phyloP scores from a whole-genome alignment of 1,140 invertebrate genomes.

The Rhizoglyphus robini region DNA sequence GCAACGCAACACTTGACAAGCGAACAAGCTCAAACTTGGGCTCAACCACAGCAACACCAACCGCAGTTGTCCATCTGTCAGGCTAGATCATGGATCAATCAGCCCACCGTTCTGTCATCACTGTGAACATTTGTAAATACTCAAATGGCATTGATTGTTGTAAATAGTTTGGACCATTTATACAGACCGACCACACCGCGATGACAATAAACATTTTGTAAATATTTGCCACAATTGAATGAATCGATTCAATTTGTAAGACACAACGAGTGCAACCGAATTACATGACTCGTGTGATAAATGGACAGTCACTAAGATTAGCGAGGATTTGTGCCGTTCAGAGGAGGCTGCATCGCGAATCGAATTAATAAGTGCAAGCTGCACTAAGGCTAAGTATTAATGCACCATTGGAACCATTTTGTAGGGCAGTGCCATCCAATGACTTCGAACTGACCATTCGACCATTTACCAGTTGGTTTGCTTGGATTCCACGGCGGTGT shows the following conservation, averaged over 20 bases:
- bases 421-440: neutral
- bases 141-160: neutral
- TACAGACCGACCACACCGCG: neutral
- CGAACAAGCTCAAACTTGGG: too few species aligned
- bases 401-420: neutral
- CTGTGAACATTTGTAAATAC: neutral
- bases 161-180: too few species aligned
- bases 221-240: neutral
- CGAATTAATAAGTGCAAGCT: neutral
- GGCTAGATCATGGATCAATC: too few species aligned
- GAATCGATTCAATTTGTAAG: neutral
- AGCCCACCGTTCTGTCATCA: too few species aligned
- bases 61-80: too few species aligned
- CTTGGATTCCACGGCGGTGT: neutral
- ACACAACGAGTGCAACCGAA: neutral
- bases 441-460: too few species aligned
- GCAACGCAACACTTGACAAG: too few species aligned
- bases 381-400: neutral
- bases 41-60: too few species aligned
- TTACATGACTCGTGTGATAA: neutral
- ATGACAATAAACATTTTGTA: conserved; percentile 13
- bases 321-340: neutral
- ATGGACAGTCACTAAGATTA: conserved; percentile 1
- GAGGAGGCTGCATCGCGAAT: neutral
- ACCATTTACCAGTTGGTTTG: neutral